phyloP scores from a whole-genome alignment of 2,888 invertebrate genomes.

The Eupelmus urozonus region DNA sequence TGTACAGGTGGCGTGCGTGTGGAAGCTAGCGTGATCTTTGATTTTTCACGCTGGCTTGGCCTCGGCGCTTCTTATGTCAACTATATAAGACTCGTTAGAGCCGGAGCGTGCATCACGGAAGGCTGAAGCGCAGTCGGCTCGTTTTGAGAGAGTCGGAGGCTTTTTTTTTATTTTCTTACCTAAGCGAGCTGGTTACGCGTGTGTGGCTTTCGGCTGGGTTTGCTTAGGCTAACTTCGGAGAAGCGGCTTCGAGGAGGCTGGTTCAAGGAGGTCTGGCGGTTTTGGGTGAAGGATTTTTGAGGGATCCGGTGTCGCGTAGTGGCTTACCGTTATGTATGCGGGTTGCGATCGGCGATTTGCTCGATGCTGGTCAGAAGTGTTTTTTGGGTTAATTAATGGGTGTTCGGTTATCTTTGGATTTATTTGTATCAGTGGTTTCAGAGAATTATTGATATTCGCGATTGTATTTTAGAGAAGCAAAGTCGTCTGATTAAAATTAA shows the following conservation, averaged over 20 bases:
- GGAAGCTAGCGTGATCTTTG: constrained; percentile 2
- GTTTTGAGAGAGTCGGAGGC: no score
- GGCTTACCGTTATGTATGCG: neutral
- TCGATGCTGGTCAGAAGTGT: no score
- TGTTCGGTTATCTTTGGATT: no score
- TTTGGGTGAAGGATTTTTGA: neutral
- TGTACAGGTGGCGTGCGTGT: neutral
- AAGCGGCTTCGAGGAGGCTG: no score
- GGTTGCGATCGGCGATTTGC: no score
- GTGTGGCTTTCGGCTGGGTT: neutral
- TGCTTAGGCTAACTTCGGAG: neutral
- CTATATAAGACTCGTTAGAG: neutral
- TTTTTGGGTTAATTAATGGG: no score
- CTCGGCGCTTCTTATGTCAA: neutral
- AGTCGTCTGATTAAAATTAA: no score
- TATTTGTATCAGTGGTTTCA: no score
- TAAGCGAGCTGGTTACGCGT: neutral
- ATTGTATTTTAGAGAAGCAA: no score
- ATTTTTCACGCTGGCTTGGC: constrained; percentile 47
- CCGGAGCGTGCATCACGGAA: neutral
- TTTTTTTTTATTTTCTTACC: neutral
- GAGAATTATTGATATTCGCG: no score
- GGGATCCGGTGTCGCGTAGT: neutral
- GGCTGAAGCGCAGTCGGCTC: neutral
- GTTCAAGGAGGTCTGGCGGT: no score